These are phyloP conservation scores for Oasisia sp. DNA, from an alignment of 2,888 invertebrate species.

Conservation along the genomic window DNA sequence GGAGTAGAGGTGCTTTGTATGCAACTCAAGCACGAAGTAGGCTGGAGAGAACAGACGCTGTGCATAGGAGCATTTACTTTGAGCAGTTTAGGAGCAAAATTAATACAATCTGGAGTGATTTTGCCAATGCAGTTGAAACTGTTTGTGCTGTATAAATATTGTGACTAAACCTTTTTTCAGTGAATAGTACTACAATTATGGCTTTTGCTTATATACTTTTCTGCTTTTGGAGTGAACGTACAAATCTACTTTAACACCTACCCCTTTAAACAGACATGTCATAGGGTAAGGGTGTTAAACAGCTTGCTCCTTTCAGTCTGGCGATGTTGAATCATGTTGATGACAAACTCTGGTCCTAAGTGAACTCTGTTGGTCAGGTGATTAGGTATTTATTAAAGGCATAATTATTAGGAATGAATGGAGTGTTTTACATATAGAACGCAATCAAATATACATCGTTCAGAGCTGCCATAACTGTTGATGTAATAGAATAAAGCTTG, in stretches of 20 bases:
- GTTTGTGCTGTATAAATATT: neutral
- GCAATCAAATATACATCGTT: neutral
- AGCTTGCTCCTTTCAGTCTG: neutral
- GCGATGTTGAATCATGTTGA: neutral
- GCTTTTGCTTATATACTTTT: neutral
- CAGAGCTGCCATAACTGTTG: neutral
- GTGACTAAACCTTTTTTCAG: neutral
- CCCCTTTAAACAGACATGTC: neutral
- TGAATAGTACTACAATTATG: too few relatives aligned
- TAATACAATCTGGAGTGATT: neutral
- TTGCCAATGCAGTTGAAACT: neutral
- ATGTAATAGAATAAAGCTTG: slow-evolving; percentile 13
- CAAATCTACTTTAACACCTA: neutral
- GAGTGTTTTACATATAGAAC: neutral
- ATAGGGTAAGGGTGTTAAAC: neutral
- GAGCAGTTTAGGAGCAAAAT: neutral
- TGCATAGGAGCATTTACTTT: neutral
- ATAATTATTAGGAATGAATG: neutral
- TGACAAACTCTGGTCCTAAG: neutral
- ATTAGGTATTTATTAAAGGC: neutral
- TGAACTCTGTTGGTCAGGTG: neutral
- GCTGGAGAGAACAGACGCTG: neutral
- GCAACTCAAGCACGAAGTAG: too few relatives aligned
- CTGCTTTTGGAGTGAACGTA: neutral
- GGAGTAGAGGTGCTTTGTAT: too few relatives aligned